These are phyloP conservation scores for Aphidius colemani DNA, from an alignment of 2,888 invertebrate genomes.

Conservation along the genomic window DNA sequence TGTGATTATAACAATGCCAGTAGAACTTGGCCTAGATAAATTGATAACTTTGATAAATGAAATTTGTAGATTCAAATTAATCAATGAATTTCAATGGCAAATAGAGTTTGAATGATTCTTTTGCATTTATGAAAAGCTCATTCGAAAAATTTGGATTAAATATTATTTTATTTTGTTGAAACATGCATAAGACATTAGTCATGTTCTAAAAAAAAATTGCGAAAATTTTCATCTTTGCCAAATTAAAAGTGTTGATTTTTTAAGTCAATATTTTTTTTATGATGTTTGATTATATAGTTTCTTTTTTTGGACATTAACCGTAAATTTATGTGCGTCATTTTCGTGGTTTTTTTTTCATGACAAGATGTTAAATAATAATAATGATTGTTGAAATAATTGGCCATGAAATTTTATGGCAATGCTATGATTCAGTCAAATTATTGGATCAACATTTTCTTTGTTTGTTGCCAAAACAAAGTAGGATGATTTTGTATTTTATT, in stretches of 20 bases:
- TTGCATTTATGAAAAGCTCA: no score
- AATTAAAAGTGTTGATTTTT: constrained; percentile 1
- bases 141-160: background rate
- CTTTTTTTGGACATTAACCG: background rate
- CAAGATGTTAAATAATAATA: background rate
- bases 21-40: no score
- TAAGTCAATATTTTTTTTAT: no score
- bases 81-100: constrained; percentile 19
- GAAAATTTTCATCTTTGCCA: background rate
- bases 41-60: no score
- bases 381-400: constrained; percentile 15
- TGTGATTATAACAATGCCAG: no score
- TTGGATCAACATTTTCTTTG: constrained; percentile 31
- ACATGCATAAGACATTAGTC: background rate
- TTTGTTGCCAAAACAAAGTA: constrained; percentile 30
- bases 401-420: constrained; percentile 14
- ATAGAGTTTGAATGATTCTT: constrained; percentile 21
- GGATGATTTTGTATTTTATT: background rate
- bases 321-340: constrained; percentile 13
- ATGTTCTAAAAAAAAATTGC: constrained; percentile 5
- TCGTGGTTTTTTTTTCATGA: background rate
- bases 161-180: background rate
- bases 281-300: no score
- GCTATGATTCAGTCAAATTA: constrained; percentile 15
- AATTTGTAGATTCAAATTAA: background rate